phyloP scores from a whole-genome alignment of 2,888 invertebrate species.

The Hydraecia micacea region DNA sequence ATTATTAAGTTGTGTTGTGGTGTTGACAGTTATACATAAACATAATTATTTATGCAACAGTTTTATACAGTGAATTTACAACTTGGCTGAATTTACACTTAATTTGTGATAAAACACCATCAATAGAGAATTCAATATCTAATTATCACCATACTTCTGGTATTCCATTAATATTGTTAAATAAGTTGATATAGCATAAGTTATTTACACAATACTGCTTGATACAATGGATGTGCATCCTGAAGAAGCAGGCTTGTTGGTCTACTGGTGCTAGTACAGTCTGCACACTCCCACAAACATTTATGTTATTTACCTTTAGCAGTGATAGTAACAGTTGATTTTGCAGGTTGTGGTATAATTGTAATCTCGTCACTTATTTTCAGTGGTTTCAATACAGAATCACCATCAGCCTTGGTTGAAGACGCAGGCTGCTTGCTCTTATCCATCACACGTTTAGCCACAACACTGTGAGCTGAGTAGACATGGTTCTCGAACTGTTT shows the following conservation, averaged over 20 bases:
- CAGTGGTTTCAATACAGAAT: constrained; percentile 94
- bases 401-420: constrained; percentile 82
- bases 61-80: constrained; percentile 83
- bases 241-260: constrained; percentile 72
- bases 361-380: constrained; percentile 98
- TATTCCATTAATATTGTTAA: constrained; percentile 79
- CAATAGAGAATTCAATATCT: constrained; percentile 78
- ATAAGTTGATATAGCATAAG: constrained; percentile 78
- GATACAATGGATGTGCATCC: constrained; percentile 78
- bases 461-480: constrained; percentile 97
- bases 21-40: constrained; percentile 68
- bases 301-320: constrained; percentile 87
- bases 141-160: constrained; percentile 80
- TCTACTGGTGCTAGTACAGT: constrained; percentile 69
- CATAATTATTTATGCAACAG: constrained; percentile 63
- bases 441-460: constrained; percentile 96
- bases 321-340: constrained; percentile 85
- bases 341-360: constrained; percentile 96
- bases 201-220: constrained; percentile 88
- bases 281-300: constrained; percentile 71
- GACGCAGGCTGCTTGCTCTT: constrained; percentile 90
- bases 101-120: constrained; percentile 79
- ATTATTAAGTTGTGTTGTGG: constrained; percentile 71
- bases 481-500: constrained; percentile 98
- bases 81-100: constrained; percentile 69